A percentile compares a stretch with the other conserved stretches of the same genome.
Conservation (phyloP, 2,113 vertebrate genomes). For the Apodemus sylvaticus region DNA sequence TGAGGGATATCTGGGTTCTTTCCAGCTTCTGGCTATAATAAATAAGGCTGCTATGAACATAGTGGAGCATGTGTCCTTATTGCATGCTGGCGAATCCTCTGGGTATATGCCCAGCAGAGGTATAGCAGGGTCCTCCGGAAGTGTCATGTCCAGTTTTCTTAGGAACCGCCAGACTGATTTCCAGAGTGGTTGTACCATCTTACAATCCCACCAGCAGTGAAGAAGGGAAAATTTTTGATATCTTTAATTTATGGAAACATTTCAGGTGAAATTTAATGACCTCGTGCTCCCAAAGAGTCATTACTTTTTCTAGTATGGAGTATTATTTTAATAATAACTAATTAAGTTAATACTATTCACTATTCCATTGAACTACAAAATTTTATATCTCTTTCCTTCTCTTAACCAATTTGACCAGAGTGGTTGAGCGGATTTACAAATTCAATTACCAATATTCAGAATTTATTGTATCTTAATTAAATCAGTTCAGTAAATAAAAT, state of each 20-base stretch:
- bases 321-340: conserved; percentile 73
- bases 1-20: too few species aligned
- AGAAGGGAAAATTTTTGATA: neutral
- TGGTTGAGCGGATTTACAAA: conserved; percentile 51
- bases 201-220: too few species aligned
- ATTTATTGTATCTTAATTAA: conserved; percentile 68
- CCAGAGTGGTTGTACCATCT: too few species aligned
- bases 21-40: too few species aligned
- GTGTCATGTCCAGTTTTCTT: too few species aligned
- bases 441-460: conserved; percentile 68
- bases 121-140: too few species aligned
- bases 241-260: conserved; percentile 54
- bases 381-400: conserved; percentile 72
- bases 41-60: too few species aligned
- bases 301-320: conserved; percentile 48
- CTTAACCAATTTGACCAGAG: conserved; percentile 70
- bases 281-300: neutral
- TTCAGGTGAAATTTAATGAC: conserved; percentile 17
- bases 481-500: conserved; percentile 67
- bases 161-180: too few species aligned
- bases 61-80: too few species aligned
- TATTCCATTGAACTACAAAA: conserved; percentile 65
- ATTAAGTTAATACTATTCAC: conserved; percentile 75
- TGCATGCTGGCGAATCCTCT: too few species aligned
- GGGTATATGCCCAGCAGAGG: too few species aligned